Percentiles rank a stretch among this genome's conserved stretches.
phyloP scores from a whole-genome alignment of 2,113 vertebrate species.

The Calypte anna region DNA sequence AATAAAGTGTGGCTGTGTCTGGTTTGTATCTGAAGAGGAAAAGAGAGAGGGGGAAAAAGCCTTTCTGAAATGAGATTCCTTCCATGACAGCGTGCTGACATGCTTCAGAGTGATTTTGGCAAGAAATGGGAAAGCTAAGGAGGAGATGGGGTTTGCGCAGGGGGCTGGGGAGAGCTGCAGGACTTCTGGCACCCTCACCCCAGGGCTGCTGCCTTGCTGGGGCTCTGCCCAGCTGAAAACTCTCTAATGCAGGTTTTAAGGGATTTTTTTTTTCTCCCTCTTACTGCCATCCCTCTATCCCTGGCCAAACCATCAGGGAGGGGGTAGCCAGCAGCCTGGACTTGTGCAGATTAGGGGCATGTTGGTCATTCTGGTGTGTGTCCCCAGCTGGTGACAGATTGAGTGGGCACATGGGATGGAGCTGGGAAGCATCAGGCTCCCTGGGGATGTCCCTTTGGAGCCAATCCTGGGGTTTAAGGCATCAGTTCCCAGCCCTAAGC shows the following conservation, averaged over 20 bases:
- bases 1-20: background rate
- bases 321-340: background rate
- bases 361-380: background rate
- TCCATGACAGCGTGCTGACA: constrained; percentile 53
- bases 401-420: background rate
- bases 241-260: background rate
- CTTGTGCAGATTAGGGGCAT: background rate
- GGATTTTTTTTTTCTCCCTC: fast-evolving
- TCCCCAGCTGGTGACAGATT: fast-evolving
- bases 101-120: constrained; percentile 29
- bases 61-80: constrained; percentile 46
- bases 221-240: background rate
- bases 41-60: background rate
- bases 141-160: background rate
- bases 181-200: background rate
- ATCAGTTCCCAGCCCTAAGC: fast-evolving
- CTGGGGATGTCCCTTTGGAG: fast-evolving
- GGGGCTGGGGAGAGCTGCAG: background rate
- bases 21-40: constrained; percentile 42
- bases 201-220: fast-evolving
- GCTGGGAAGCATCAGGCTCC: background rate
- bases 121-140: background rate
- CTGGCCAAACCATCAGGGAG: background rate
- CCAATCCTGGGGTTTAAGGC: background rate
- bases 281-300: fast-evolving